Evolutionary conservation across 1,140 invertebrate genomes (phyloP).

Genomic region (Drosophila kikkawai): DNA sequence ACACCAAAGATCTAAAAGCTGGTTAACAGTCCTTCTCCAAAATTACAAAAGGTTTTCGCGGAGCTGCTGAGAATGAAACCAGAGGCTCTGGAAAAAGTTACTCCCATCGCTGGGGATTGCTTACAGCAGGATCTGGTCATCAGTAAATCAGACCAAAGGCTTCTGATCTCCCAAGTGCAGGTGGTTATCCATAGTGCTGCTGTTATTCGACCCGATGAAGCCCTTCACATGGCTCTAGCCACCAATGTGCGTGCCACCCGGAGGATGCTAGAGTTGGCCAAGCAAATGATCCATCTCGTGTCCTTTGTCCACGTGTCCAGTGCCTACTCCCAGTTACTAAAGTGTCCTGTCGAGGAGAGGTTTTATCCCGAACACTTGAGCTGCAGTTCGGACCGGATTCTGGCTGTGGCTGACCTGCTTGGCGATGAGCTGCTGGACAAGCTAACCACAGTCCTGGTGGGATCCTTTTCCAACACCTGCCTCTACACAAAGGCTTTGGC

Average conservation of each 20-base stretch:
- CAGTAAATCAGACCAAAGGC: constrained; percentile 85
- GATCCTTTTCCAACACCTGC: constrained; percentile 92
- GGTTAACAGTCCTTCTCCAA: not conserved
- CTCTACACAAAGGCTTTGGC: constrained; percentile 92
- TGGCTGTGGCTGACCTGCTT: constrained; percentile 85
- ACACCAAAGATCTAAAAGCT: accelerated
- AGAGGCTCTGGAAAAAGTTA: constrained; percentile 15
- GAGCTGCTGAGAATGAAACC: constrained; percentile 10
- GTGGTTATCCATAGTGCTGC: constrained; percentile 95
- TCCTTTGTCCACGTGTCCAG: constrained; percentile 90
- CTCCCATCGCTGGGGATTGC: constrained; percentile 87
- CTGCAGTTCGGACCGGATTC: constrained; percentile 89
- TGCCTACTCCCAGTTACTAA: constrained; percentile 89
- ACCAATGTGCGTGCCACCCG: constrained; percentile 88
- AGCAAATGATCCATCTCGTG: constrained; percentile 89
- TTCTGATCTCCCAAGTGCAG: constrained; percentile 84
- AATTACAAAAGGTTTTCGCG: constrained; percentile 28
- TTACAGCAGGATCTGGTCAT: constrained; percentile 88
- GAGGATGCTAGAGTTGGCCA: constrained; percentile 86
- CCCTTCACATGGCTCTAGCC: constrained; percentile 87
- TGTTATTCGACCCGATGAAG: constrained; percentile 92
- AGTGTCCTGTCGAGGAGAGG: constrained; percentile 87
- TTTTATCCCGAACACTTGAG: constrained; percentile 89
- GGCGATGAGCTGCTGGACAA: constrained; percentile 87
- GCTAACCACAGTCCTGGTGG: constrained; percentile 89